Conservation (phyloP, 2,888 invertebrate species). For the Platycnemis pennipes region DNA sequence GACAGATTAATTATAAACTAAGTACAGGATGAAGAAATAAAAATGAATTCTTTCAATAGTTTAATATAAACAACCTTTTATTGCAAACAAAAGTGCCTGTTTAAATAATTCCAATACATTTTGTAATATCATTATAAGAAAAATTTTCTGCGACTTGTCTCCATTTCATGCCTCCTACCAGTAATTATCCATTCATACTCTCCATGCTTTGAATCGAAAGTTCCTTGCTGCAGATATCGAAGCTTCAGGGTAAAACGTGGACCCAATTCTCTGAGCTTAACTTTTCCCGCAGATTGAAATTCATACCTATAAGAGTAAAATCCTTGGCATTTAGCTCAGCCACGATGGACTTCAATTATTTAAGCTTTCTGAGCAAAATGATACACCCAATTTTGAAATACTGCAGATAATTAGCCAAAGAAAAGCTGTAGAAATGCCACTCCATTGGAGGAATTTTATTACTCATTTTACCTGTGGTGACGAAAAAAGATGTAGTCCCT, state of each 20-base stretch:
- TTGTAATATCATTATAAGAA: constrained; percentile 84
- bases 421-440: background rate
- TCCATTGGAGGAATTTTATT: background rate
- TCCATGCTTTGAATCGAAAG: constrained; percentile 97
- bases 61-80: background rate
- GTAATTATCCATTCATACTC: constrained; percentile 98
- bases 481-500: constrained; percentile 99
- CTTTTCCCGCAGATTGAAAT: constrained; percentile 86
- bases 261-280: constrained; percentile 94
- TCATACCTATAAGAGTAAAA: constrained; percentile 85
- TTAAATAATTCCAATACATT: background rate
- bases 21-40: too few relatives aligned
- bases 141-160: constrained; percentile 95
- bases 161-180: constrained; percentile 95
- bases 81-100: background rate
- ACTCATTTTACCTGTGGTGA: constrained; percentile 89
- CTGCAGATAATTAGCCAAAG: background rate
- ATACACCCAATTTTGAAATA: constrained; percentile 64
- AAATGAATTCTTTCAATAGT: background rate
- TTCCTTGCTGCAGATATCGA: constrained; percentile 96
- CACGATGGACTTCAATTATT: background rate
- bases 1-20: too few relatives aligned
- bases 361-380: background rate
- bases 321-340: background rate
- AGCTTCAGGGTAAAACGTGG: constrained; percentile 97